Percentiles rank a stretch among this genome's conserved stretches.
phyloP scores from a whole-genome alignment of 2,888 invertebrate genomes.

The Alviniconcha strummeri region DNA sequence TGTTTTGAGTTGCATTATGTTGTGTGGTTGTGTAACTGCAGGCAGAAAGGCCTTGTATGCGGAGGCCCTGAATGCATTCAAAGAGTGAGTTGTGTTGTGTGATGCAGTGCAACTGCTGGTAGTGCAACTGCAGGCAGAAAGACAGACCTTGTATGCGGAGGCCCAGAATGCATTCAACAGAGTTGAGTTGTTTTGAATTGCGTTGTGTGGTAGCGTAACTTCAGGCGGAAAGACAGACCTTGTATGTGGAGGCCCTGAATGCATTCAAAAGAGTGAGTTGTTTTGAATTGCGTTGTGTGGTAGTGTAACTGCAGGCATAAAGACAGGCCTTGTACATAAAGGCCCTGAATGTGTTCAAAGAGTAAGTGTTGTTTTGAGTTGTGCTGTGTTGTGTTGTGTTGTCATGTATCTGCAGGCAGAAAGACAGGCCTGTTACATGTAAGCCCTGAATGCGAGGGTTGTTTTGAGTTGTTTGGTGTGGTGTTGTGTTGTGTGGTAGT shows the following conservation, averaged over 20 bases:
- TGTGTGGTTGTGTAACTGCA: slow-evolving; percentile 77
- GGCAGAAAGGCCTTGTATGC: slow-evolving; percentile 75
- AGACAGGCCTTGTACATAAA: slow-evolving; percentile 76
- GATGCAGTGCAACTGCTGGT: slow-evolving; percentile 60
- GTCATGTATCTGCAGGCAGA: too few species aligned
- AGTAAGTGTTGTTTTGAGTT: background rate
- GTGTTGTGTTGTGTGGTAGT: slow-evolving; percentile 59
- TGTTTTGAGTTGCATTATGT: background rate
- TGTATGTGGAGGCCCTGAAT: slow-evolving; percentile 80
- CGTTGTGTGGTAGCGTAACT: slow-evolving; percentile 75
- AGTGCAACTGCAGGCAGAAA: slow-evolving; percentile 78
- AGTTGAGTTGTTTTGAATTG: too few species aligned
- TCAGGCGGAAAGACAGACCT: slow-evolving; percentile 73
- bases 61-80: slow-evolving; percentile 82
- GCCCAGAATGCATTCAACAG: slow-evolving; percentile 83
- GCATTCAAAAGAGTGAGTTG: slow-evolving; percentile 76
- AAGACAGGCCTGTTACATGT: background rate
- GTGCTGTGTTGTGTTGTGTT: background rate
- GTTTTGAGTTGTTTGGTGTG: background rate
- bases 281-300: background rate
- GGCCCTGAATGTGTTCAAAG: slow-evolving; percentile 75
- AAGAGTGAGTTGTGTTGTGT: slow-evolving; percentile 75
- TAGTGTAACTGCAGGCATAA: slow-evolving; percentile 77
- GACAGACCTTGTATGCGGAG: slow-evolving; percentile 76
- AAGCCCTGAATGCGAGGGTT: background rate